Evolutionary conservation across 2,888 invertebrate genomes (phyloP), one percentile per base, ranked within the genome.

Genomic region (Lepas anatifera): DNA sequence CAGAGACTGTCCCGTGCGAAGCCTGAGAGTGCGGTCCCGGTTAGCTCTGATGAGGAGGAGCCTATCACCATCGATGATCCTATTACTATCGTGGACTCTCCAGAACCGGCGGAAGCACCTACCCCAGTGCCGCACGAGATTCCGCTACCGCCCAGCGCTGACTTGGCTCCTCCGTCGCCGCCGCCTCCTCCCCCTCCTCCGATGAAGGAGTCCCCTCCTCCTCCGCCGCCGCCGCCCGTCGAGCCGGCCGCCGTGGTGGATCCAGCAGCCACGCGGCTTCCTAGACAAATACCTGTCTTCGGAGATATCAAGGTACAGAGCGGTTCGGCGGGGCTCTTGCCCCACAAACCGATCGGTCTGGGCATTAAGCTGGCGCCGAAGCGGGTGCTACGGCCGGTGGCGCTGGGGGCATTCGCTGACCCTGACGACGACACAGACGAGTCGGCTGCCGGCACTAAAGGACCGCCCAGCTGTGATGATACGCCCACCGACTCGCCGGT

Each of bases 281-380:
- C 52, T 29, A 16, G 27, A 29, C n/a, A n/a, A n/a, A n/a, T n/a
- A n/a, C n/a, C n/a, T n/a, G n/a, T n/a, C 27, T 27, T 52, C 52
- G 27, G 27, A 16, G 52, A 52, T 29, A 29, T 52, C 13, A 13
- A 10, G 52, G 52, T 52, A 29, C 27, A 41, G 41, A 41, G 11
- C 11, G 2, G 27, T 29, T 27, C 58, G 32, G 16, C 25, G 52
- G 18, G 32, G 32, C 18, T 22, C 25, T n/a, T 22, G n/a, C 18
- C 58, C 32, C 58, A 18, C 29, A 27, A 27, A 32, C 58, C 58
- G 29, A 58, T 58, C 58, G 58, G 58, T 7, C 58, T 58, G 1
- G 58, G 58, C 32, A 58, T 58, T 32, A 58, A 58, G 32, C 32
- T 58, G 32, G 58, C 32, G 58, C 32, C 58, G 58, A 58, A 58